Evolutionary conservation across 2,888 invertebrate species (phyloP).

Genomic region (Dioctria rufipes): DNA sequence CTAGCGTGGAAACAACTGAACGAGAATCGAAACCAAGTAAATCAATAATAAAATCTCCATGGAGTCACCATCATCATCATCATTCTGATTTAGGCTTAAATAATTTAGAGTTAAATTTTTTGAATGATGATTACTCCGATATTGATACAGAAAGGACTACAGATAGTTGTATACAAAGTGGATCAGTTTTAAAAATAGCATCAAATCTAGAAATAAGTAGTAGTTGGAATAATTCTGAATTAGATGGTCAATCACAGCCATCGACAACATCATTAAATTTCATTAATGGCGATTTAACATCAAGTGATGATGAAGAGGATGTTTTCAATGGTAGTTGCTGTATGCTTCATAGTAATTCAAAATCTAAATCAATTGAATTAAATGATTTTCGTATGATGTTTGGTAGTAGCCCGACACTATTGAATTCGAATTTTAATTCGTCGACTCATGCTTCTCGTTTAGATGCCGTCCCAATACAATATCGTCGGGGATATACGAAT

Average conservation of each 20-base stretch:
- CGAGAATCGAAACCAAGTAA: conserved; percentile 52
- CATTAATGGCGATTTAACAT: conserved; percentile 58
- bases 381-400: conserved; percentile 61
- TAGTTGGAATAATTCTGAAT: conserved; percentile 58
- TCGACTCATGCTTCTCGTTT: conserved; percentile 60
- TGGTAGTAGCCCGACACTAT: conserved; percentile 61
- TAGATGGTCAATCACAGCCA: conserved; percentile 47
- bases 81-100: conserved; percentile 61
- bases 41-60: conserved; percentile 57
- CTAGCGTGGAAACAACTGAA: conserved; percentile 44
- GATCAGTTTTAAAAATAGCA: conserved; percentile 60
- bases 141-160: conserved; percentile 53
- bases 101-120: conserved; percentile 61
- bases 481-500: conserved; percentile 62
- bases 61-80: conserved; percentile 60
- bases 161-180: conserved; percentile 49
- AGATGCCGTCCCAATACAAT: conserved; percentile 61
- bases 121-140: conserved; percentile 60
- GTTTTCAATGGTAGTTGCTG: conserved; percentile 56
- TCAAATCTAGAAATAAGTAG: conserved; percentile 60
- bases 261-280: conserved; percentile 59
- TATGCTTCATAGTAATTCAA: conserved; percentile 57
- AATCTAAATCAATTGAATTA: conserved; percentile 60
- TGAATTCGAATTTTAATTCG: conserved; percentile 59
- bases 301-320: conserved; percentile 60